Evolutionary conservation across 2,113 vertebrate species (phyloP).

Genomic region (Nymphicus hollandicus): DNA sequence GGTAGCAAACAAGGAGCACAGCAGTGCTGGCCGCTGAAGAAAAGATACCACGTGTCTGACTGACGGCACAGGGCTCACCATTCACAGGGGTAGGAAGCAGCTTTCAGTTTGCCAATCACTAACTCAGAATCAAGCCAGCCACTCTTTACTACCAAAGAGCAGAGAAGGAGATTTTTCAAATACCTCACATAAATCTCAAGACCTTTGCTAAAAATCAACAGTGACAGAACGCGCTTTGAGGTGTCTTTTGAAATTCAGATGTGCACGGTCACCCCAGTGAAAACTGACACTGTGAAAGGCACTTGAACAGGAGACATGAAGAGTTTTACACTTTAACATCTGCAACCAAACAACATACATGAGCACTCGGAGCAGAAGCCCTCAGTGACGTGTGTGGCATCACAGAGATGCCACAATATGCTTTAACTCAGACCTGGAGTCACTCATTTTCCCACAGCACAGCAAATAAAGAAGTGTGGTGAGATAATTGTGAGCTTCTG

Average conservation of each 20-base stretch:
- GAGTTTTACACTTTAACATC: background rate
- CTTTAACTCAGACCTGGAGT: background rate
- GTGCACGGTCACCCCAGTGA: background rate
- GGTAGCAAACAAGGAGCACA: background rate
- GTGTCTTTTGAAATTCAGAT: background rate
- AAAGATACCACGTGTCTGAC: background rate
- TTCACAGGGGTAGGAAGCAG: background rate
- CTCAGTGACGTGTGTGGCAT: background rate
- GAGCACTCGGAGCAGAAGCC: background rate
- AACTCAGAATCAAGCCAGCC: background rate
- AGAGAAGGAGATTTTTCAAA: background rate
- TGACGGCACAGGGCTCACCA: fast-evolving
- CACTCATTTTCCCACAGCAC: background rate
- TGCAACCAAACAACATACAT: background rate
- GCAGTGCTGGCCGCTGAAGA: background rate
- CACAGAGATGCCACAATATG: background rate
- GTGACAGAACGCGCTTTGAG: background rate
- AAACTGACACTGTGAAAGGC: background rate
- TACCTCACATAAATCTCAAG: background rate
- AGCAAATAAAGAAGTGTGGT: background rate
- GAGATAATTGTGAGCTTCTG: background rate
- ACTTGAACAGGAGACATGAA: background rate
- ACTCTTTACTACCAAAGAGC: background rate
- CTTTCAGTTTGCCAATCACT: background rate
- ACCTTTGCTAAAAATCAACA: background rate